Conservation (phyloP, 1,140 invertebrate species). For the Zaprionus tsacasi region DNA sequence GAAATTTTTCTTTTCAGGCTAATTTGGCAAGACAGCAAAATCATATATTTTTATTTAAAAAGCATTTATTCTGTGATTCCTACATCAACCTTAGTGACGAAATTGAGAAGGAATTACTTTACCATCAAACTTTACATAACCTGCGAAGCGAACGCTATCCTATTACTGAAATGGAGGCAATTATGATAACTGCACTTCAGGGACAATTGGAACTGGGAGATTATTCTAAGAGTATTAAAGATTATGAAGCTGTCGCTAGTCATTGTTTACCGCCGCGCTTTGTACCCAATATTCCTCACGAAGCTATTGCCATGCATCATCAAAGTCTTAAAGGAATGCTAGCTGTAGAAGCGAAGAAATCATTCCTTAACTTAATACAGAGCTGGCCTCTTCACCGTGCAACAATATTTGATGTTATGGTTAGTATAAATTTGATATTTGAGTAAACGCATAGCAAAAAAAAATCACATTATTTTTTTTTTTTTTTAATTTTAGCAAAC, state of each 20-base stretch:
- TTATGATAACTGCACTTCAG: slow-evolving; percentile 97
- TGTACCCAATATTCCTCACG: slow-evolving; percentile 89
- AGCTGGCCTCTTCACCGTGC: slow-evolving; percentile 96
- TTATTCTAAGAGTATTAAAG: slow-evolving; percentile 88
- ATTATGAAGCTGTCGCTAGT: slow-evolving; percentile 90
- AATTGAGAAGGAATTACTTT: slow-evolving; percentile 97
- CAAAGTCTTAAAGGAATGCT: slow-evolving; percentile 94
- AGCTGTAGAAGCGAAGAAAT: slow-evolving; percentile 93
- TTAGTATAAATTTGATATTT: slow-evolving; percentile 35
- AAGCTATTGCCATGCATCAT: slow-evolving; percentile 94
- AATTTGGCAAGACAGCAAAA: slow-evolving; percentile 78
- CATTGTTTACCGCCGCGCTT: slow-evolving; percentile 94
- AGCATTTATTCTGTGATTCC: slow-evolving; percentile 95
- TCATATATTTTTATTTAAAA: slow-evolving; percentile 93
- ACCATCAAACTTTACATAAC: slow-evolving; percentile 96
- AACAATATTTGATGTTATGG: slow-evolving; percentile 97
- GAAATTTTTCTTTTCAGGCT: slow-evolving; percentile 17
- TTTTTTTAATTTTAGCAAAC: slow-evolving; percentile 87
- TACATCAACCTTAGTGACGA: slow-evolving; percentile 93
- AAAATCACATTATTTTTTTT: slow-evolving; percentile 6
- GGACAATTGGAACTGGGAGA: slow-evolving; percentile 96
- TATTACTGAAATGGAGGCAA: slow-evolving; percentile 95
- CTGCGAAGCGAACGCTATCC: slow-evolving; percentile 95
- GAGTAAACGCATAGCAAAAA: slow-evolving; percentile 37
- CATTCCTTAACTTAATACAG: slow-evolving; percentile 96